Evolutionary conservation across 2,797 vertebrate species (phyloP).

Genomic region (Lemur catta): DNA sequence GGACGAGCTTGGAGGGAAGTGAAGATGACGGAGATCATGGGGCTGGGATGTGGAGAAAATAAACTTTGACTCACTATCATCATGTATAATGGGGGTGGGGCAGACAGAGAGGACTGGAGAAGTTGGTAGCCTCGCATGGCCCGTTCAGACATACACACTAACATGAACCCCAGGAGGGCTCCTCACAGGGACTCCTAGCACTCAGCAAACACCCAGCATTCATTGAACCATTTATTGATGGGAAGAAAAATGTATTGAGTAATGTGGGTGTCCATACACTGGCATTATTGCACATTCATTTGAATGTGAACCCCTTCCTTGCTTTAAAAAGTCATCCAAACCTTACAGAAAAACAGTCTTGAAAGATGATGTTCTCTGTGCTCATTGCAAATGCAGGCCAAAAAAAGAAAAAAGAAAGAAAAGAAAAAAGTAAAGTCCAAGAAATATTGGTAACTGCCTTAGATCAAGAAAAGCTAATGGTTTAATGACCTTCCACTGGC

Average conservation of each 20-base stretch:
- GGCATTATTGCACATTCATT: background rate
- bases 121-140: rapidly evolving
- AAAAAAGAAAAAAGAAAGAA: background rate
- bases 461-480: background rate
- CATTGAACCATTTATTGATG: background rate
- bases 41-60: background rate
- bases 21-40: rapidly evolving
- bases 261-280: background rate
- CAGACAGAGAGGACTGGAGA: background rate
- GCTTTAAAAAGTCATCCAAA: background rate
- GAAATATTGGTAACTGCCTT: background rate
- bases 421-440: no score
- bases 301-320: background rate
- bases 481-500: background rate
- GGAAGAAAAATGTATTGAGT: background rate
- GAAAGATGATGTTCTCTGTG: background rate
- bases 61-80: background rate
- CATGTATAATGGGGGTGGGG: background rate
- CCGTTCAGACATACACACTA: rapidly evolving
- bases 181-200: rapidly evolving
- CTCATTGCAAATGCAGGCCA: background rate
- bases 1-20: background rate
- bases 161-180: rapidly evolving
- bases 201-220: background rate
- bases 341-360: background rate